phyloP scores from a whole-genome alignment of 2,113 vertebrate species.

The Tenebrosternarchus preto region DNA sequence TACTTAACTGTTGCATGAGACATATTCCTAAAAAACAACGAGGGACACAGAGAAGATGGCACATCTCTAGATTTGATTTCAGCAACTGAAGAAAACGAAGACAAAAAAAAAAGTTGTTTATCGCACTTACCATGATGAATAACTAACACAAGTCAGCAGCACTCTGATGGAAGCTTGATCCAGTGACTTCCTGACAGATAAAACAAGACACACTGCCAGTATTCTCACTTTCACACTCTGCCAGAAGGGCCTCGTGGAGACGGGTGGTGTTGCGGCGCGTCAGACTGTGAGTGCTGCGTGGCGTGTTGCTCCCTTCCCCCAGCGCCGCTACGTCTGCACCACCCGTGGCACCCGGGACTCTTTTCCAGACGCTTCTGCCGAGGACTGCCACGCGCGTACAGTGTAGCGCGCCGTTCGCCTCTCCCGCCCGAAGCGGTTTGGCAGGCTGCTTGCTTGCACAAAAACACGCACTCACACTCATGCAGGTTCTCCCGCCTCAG shows the following conservation, averaged over 20 bases:
- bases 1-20: slow-evolving; percentile 44
- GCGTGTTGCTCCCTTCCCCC: slow-evolving; percentile 25
- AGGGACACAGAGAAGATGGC: slow-evolving; percentile 18
- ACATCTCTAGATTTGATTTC: not conserved
- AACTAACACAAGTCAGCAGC: slow-evolving; percentile 35
- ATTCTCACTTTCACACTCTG: slow-evolving; percentile 44
- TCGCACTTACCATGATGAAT: not conserved
- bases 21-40: slow-evolving; percentile 59
- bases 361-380: slow-evolving; percentile 57
- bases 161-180: slow-evolving; percentile 27
- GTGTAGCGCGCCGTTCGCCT: not conserved
- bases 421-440: slow-evolving; percentile 43
- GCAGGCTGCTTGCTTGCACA: slow-evolving; percentile 38
- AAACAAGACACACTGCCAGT: slow-evolving; percentile 41
- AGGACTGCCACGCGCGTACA: slow-evolving; percentile 31
- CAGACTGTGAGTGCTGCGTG: not conserved
- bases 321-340: slow-evolving; percentile 53
- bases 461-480: not conserved
- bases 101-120: not conserved
- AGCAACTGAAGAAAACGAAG: not conserved
- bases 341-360: slow-evolving; percentile 61
- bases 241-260: slow-evolving; percentile 8
- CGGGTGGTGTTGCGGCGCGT: slow-evolving; percentile 3
- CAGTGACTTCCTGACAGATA: slow-evolving; percentile 41
- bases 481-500: not conserved